These are phyloP conservation scores for Torymus texanus DNA, from an alignment of 2,888 invertebrate genomes.

Conservation along the genomic window DNA sequence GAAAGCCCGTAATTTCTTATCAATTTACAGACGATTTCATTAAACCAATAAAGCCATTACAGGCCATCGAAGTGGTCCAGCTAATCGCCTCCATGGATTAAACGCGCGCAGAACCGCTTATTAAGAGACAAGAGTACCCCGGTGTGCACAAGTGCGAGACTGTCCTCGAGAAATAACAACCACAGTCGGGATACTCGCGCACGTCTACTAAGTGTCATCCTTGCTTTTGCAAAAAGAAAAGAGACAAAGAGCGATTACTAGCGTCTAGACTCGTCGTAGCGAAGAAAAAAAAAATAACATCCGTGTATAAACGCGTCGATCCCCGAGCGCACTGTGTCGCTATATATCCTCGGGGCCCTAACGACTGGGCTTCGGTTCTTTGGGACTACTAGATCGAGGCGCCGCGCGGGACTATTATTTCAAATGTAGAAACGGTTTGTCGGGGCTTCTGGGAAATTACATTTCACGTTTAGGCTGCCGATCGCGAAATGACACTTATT, in stretches of 20 bases:
- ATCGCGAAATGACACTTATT: conserved; percentile 25
- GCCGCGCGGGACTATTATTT: conserved; percentile 9
- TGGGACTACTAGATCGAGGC: background rate
- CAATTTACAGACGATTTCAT: conserved; percentile 11
- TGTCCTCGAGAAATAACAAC: conserved; percentile 30
- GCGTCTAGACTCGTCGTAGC: background rate
- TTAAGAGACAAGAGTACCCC: conserved; percentile 3
- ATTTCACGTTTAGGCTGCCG: too few species aligned
- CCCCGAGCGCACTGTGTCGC: too few species aligned
- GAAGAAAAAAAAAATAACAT: too few species aligned
- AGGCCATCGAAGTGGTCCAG: background rate
- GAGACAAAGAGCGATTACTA: conserved; percentile 5
- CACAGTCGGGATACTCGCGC: background rate
- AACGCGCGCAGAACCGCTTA: background rate
- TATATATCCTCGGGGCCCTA: too few species aligned
- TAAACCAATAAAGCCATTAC: background rate
- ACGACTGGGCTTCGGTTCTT: too few species aligned
- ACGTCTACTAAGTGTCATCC: conserved; percentile 34
- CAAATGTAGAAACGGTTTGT: conserved; percentile 5
- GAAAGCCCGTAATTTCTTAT: background rate
- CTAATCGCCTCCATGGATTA: background rate
- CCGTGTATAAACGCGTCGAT: too few species aligned
- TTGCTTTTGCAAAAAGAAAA: background rate
- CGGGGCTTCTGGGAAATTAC: background rate
- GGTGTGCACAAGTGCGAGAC: background rate